These are phyloP conservation scores for Oostethus manadensis DNA, from an alignment of 2,113 vertebrate genomes.

Conservation along the genomic window DNA sequence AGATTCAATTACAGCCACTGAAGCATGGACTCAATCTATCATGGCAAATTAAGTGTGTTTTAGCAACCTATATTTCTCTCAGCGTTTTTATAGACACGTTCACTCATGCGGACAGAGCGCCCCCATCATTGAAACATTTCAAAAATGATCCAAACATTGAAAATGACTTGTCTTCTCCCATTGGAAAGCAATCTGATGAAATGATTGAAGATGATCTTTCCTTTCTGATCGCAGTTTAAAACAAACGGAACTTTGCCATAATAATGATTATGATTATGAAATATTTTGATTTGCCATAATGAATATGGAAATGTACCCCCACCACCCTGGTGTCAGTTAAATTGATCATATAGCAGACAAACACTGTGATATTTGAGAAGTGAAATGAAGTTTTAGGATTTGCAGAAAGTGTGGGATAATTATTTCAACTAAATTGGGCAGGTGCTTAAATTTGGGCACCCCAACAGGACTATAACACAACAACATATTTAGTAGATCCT, in stretches of 20 bases:
- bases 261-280: too few relatives aligned
- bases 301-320: too few relatives aligned
- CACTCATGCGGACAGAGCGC: constrained; percentile 86
- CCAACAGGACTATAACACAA: too few relatives aligned
- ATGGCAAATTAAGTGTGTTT: constrained; percentile 99
- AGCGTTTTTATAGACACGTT: constrained; percentile 99
- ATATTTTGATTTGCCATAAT: too few relatives aligned
- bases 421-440: too few relatives aligned
- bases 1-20: constrained; percentile 99
- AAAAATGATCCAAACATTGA: constrained; percentile 63
- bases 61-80: constrained; percentile 99
- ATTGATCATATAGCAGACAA: too few relatives aligned
- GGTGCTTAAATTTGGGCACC: too few relatives aligned
- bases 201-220: constrained; percentile 42
- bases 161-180: constrained; percentile 52
- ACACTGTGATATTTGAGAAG: too few relatives aligned
- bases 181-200: constrained; percentile 47
- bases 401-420: too few relatives aligned
- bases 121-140: constrained; percentile 47
- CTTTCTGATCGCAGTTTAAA: constrained; percentile 11
- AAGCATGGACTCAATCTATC: constrained; percentile 99
- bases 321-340: too few relatives aligned
- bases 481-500: too few relatives aligned
- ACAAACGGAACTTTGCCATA: not conserved
- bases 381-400: too few relatives aligned